Evolutionary conservation across 1,140 invertebrate species (phyloP).

Genomic region (Tribolium castaneum): DNA sequence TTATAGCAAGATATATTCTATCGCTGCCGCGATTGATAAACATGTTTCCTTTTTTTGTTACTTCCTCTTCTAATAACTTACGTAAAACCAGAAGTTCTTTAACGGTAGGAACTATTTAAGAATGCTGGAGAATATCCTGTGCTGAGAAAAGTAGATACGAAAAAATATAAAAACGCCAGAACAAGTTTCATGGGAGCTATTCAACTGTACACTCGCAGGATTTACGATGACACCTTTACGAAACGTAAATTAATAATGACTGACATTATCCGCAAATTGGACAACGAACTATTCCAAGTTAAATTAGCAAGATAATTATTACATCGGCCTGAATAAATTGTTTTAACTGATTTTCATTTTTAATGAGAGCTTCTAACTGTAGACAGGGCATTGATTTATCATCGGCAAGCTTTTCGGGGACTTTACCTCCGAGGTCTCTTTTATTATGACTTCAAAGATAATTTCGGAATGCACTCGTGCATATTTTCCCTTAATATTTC

Average conservation of each 20-base stretch:
- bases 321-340: background rate
- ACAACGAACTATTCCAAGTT: background rate
- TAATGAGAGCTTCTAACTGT: too few species aligned
- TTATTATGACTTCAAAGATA: background rate
- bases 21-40: constrained; percentile 3
- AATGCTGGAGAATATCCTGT: constrained; percentile 23
- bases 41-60: constrained; percentile 1
- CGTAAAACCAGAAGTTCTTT: constrained; percentile 41
- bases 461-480: background rate
- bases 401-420: too few species aligned
- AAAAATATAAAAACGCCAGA: constrained; percentile 16
- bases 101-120: constrained; percentile 20
- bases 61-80: constrained; percentile 10
- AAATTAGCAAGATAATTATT: background rate
- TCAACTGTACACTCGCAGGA: constrained; percentile 7
- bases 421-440: background rate
- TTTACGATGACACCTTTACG: constrained; percentile 40
- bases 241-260: constrained; percentile 42
- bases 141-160: background rate
- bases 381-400: too few species aligned
- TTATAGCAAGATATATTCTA: background rate
- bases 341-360: too few species aligned
- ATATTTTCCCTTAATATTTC: constrained; percentile 33
- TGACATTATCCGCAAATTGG: constrained; percentile 29
- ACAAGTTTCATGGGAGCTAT: constrained; percentile 12